These are phyloP conservation scores for Strongylocentrotus purpuratus DNA, from an alignment of 35 echinoderm and acorn worm species.

Conservation along the genomic window DNA sequence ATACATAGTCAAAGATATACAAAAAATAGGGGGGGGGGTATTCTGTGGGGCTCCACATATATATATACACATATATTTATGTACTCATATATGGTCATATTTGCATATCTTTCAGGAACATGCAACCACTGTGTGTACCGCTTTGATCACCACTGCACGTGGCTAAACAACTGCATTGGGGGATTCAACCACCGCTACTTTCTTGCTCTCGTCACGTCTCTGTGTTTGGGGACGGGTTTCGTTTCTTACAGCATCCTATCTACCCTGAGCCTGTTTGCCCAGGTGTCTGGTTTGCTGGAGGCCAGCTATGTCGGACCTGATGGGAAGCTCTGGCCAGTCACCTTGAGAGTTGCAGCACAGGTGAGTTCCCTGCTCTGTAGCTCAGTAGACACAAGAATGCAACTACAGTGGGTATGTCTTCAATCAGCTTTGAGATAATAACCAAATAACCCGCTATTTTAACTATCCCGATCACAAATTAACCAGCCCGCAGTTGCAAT, in stretches of 20 bases:
- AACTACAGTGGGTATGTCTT: too few species aligned
- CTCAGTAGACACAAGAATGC: too few species aligned
- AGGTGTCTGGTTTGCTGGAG: slow-evolving; percentile 35
- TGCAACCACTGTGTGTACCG: slow-evolving; percentile 88
- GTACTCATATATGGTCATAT: background rate
- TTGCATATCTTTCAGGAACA: slow-evolving; percentile 67
- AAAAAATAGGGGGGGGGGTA: too few species aligned
- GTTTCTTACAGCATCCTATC: slow-evolving; percentile 39
- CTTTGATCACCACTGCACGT: slow-evolving; percentile 95
- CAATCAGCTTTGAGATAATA: too few species aligned
- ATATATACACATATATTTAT: background rate
- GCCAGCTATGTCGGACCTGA: slow-evolving; percentile 67
- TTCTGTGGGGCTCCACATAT: too few species aligned
- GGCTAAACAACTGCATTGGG: slow-evolving; percentile 92
- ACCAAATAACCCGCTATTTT: too few species aligned
- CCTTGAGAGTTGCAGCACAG: slow-evolving; percentile 59
- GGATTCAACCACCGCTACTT: slow-evolving; percentile 76
- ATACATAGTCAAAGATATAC: too few species aligned
- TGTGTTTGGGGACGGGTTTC: slow-evolving; percentile 42
- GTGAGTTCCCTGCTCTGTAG: background rate
- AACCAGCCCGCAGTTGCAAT: too few species aligned
- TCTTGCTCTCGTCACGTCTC: slow-evolving; percentile 63
- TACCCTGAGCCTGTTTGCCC: slow-evolving; percentile 48
- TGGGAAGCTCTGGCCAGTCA: slow-evolving; percentile 56
- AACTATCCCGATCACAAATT: too few species aligned